These are phyloP conservation scores for Rotaria socialis DNA, from an alignment of 2,888 invertebrate species.

Conservation along the genomic window DNA sequence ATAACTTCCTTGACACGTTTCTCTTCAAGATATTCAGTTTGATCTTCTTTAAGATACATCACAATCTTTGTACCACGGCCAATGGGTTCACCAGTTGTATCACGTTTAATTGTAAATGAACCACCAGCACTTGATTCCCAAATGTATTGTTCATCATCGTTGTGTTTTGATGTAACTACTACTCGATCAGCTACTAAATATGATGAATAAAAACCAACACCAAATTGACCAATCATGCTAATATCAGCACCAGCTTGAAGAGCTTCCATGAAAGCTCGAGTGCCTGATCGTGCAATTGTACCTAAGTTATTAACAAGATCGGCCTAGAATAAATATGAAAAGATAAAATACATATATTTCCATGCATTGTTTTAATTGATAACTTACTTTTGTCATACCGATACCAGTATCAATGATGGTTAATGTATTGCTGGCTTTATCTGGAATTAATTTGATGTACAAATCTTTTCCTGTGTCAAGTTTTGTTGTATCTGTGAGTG, in stretches of 20 bases:
- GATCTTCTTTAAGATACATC: constrained; percentile 89
- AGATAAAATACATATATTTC: too few species aligned
- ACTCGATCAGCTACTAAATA: constrained; percentile 90
- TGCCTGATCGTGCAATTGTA: constrained; percentile 97
- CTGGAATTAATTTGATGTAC: constrained; percentile 89
- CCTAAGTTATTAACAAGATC: constrained; percentile 79
- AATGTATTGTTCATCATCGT: constrained; percentile 93
- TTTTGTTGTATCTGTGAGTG: constrained; percentile 83
- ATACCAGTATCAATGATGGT: constrained; percentile 86
- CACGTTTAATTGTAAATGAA: constrained; percentile 82
- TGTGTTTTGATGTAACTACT: constrained; percentile 86
- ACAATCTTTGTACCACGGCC: constrained; percentile 86
- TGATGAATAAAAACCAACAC: constrained; percentile 98
- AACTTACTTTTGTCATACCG: constrained; percentile 87
- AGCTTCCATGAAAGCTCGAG: constrained; percentile 99
- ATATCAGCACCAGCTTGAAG: constrained; percentile 92
- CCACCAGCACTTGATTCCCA: constrained; percentile 99
- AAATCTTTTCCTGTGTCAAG: constrained; percentile 88
- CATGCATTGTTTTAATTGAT: too few species aligned
- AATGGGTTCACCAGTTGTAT: constrained; percentile 62
- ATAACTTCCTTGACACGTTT: constrained; percentile 89
- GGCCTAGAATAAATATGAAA: constrained; percentile 56
- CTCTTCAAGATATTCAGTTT: constrained; percentile 88
- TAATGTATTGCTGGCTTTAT: constrained; percentile 86
- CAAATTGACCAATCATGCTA: constrained; percentile 99